phyloP scores from a whole-genome alignment of 2,797 vertebrate genomes.

The Phoeniculus purpureus region DNA sequence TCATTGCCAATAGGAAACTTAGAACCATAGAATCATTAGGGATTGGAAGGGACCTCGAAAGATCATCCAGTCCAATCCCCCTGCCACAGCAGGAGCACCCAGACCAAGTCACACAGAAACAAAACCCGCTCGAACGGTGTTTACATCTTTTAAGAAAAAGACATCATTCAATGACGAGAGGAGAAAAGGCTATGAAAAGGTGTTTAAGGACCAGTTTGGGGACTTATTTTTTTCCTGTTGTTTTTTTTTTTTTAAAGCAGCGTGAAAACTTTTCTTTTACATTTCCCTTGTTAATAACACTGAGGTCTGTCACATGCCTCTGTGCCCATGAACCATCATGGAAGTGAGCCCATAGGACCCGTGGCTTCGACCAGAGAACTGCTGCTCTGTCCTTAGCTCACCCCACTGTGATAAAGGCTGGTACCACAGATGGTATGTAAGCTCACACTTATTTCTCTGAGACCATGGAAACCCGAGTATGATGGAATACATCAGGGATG shows the following conservation, averaged over 20 bases:
- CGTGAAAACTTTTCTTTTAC: background rate
- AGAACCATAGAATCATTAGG: no score
- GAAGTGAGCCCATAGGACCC: constrained; percentile 34
- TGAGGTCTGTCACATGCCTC: background rate
- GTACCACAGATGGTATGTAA: constrained; percentile 11
- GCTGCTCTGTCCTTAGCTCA: constrained; percentile 30
- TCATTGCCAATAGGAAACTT: background rate
- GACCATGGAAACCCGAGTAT: constrained; percentile 2
- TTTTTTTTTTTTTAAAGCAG: background rate
- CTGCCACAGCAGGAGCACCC: no score
- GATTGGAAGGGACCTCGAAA: no score
- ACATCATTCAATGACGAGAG: background rate
- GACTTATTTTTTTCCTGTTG: background rate
- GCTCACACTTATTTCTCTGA: constrained; percentile 34
- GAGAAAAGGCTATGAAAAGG: background rate
- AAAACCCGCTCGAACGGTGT: background rate
- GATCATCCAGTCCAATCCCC: no score
- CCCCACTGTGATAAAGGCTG: background rate
- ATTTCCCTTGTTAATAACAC: background rate
- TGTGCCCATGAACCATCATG: constrained; percentile 29
- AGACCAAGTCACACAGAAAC: background rate
- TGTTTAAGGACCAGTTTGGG: background rate
- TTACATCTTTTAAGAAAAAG: background rate
- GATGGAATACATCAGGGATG: constrained; percentile 37
- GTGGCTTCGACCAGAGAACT: constrained; percentile 42